Evolutionary conservation across 1,140 invertebrate species (phyloP), one percentile per base, ranked within the genome.

Genomic region (Luehdorfia chinensis): DNA sequence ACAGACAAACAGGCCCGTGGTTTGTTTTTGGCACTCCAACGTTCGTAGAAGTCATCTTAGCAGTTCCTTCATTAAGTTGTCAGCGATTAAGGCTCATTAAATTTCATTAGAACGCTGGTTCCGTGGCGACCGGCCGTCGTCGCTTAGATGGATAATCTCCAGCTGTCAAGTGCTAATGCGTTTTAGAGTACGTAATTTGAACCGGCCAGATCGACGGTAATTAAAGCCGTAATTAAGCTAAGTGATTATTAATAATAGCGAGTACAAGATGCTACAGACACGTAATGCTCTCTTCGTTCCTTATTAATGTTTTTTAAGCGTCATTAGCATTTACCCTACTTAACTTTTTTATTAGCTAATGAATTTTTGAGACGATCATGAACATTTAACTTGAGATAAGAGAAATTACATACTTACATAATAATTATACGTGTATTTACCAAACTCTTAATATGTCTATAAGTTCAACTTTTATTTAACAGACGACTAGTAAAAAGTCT

Each of bases 171-270:
- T 73, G 69, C 77, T 85, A 85, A 85, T 84, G 81, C 77, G 76
- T 86, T 86, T 86, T 86, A 86, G 81, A 86, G 81, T 86, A 86
- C 81, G 81, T 84, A 84, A 86, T 86, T 86, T 86, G 81, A 86
- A 80, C 77, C 79, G 76, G 74, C 69, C 73, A 84, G 77, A 84
- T 84, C 81, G 72, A 66, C 65, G 66, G 81, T 81, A 84, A 86
- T 86, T 86, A 86, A 83, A 78, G 66, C 66, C 63, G 79, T 80
- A 84, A 86, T 86, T 81, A 80, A 81, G 66, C 71, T 77, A 84
- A 84, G 79, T 80, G 75, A 76, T 75, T 73, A 75, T 71, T 75
- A 43, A 14, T 43, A 18, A 43, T 43, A 25, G 25, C 25, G 39
- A 43, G 9, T 8, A 28, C 21, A 12, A 41, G 34, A 37, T 37